A percentile compares a stretch with the other conserved stretches of the same genome.
phyloP scores from a whole-genome alignment of 1,140 invertebrate species.

The Acromyrmex heyeri region DNA sequence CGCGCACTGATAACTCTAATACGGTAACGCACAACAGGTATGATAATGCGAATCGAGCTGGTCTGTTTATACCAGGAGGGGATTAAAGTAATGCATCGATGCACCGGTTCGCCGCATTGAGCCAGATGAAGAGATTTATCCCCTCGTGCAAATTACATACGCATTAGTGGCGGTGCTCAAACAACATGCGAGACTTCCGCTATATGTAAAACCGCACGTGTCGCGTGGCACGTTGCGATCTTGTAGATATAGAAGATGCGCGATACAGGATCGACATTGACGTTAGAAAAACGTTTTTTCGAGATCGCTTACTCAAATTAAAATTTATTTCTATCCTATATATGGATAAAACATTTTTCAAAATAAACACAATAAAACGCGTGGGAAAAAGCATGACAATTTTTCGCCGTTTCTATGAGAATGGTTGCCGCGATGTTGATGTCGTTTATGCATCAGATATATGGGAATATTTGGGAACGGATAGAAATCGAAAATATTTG shows the following conservation, averaged over 20 bases:
- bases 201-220: not conserved
- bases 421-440: not conserved
- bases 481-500: not conserved
- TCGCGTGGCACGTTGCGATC: not conserved
- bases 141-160: conserved; percentile 69
- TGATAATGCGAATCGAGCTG: conserved; percentile 67
- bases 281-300: not conserved
- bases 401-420: not conserved
- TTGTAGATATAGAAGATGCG: not conserved
- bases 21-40: conserved; percentile 68
- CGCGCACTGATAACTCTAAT: conserved; percentile 35
- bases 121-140: conserved; percentile 74
- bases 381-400: not conserved
- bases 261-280: not conserved
- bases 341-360: not conserved
- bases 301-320: not conserved
- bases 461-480: too few relatives aligned
- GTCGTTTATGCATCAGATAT: not conserved
- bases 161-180: conserved; percentile 64
- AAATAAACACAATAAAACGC: not conserved
- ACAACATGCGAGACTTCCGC: conserved; percentile 6
- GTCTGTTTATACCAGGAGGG: conserved; percentile 64
- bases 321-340: not conserved
- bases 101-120: conserved; percentile 66
- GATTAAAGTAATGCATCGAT: conserved; percentile 78